A percentile compares a stretch with the other conserved stretches of the same genome.
Conservation (phyloP, 2,113 vertebrate species). For the Pachyramphus minor region DNA sequence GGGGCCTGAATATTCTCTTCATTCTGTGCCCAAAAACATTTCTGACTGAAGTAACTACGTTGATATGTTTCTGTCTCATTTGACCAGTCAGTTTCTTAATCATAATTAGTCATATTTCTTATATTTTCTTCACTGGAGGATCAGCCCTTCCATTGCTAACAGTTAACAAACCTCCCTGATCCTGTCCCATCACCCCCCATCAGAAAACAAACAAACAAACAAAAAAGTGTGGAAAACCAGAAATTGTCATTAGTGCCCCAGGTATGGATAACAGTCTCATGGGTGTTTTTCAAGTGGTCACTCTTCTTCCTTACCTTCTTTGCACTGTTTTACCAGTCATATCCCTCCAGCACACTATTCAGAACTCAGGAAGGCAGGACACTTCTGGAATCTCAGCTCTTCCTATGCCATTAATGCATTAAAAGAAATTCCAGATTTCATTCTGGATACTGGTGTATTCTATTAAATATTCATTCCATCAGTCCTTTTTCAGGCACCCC, state of each 20-base stretch:
- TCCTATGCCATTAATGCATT: neutral
- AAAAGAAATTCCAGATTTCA: neutral
- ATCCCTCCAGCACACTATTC: neutral
- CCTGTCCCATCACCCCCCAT: neutral
- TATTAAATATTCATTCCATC: neutral
- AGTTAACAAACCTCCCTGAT: neutral
- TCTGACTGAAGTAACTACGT: neutral
- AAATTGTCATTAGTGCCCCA: neutral
- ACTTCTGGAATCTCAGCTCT: neutral
- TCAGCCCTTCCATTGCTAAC: neutral
- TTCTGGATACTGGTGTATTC: neutral
- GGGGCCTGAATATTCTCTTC: neutral
- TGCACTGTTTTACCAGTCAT: neutral
- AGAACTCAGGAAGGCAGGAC: neutral
- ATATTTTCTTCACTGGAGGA: neutral
- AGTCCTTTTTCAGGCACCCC: neutral
- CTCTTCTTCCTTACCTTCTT: neutral
- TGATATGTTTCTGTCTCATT: neutral
- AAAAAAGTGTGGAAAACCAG: neutral
- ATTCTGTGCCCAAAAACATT: neutral
- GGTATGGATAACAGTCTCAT: neutral
- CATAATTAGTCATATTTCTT: neutral
- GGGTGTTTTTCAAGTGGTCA: neutral
- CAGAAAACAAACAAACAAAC: too few relatives aligned
- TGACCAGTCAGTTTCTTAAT: neutral